Conservation (phyloP, 1,140 invertebrate species). For the Octopus sinensis region DNA sequence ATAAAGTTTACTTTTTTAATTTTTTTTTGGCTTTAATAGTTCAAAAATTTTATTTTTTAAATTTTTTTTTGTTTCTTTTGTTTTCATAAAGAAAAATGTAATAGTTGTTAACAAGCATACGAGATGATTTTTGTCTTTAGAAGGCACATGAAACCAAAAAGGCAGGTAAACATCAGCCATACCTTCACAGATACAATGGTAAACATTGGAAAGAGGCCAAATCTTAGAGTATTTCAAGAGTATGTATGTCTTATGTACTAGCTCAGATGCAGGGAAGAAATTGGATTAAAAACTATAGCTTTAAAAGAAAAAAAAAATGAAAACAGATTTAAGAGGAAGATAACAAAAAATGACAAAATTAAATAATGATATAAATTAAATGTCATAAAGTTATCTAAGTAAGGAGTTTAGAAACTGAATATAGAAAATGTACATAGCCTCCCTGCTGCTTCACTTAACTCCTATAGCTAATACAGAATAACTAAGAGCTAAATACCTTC, state of each 20-base stretch:
- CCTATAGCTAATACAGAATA: background rate
- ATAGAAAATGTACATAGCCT: too few species aligned
- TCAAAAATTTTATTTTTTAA: background rate
- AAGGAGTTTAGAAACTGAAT: too few species aligned
- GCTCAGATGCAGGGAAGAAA: background rate
- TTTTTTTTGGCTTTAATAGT: constrained; percentile 1
- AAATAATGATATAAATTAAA: too few species aligned
- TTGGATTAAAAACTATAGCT: background rate
- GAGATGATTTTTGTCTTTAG: background rate
- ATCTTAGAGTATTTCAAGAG: too few species aligned
- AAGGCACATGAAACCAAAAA: constrained; percentile 12
- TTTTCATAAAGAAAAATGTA: background rate
- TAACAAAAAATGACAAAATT: too few species aligned
- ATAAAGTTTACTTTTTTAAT: background rate
- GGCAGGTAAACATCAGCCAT: constrained; percentile 6
- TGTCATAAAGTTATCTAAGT: too few species aligned
- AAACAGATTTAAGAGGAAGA: too few species aligned
- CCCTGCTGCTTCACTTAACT: too few species aligned
- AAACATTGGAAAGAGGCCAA: too few species aligned
- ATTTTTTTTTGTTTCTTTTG: constrained; percentile 5
- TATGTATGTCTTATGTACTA: background rate
- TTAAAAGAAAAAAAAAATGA: too few species aligned
- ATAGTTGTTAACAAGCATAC: background rate
- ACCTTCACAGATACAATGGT: background rate
- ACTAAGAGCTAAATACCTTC: constrained; percentile 40